Evolutionary conservation across 2,113 vertebrate genomes (phyloP).

Genomic region (Guaruba guarouba): DNA sequence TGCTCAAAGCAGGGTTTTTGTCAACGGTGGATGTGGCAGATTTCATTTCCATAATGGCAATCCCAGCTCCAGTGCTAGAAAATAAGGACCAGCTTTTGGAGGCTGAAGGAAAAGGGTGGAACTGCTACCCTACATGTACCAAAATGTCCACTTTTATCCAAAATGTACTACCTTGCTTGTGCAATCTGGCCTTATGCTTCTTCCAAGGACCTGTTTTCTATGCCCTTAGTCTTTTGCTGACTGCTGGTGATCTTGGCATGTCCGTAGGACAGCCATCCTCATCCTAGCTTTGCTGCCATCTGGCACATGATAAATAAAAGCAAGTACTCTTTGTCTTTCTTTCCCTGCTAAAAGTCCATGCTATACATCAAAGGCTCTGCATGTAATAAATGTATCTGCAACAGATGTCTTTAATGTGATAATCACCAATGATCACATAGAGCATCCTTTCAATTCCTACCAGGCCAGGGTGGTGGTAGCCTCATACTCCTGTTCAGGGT

Average conservation of each 20-base stretch:
- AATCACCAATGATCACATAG: background rate
- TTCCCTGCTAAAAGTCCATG: background rate
- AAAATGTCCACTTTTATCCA: background rate
- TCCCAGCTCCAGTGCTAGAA: background rate
- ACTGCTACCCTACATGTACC: background rate
- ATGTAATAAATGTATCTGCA: background rate
- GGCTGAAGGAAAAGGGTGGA: background rate
- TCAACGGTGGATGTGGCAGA: background rate
- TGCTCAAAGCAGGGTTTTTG: background rate
- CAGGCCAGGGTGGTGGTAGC: background rate
- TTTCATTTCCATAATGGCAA: background rate
- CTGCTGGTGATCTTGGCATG: background rate
- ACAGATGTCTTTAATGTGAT: background rate
- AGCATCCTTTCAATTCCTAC: background rate
- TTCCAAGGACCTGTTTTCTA: background rate
- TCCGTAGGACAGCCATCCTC: background rate
- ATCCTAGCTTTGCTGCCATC: background rate
- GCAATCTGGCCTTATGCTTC: background rate
- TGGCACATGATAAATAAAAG: background rate
- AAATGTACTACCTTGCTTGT: background rate
- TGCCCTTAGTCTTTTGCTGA: background rate
- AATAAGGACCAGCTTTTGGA: background rate
- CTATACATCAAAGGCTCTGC: background rate
- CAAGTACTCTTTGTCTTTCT: background rate
- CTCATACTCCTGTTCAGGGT: background rate